Evolutionary conservation across 2,888 invertebrate species (phyloP), one percentile per base, ranked within the genome.

Genomic region (Notodonta ziczac): DNA sequence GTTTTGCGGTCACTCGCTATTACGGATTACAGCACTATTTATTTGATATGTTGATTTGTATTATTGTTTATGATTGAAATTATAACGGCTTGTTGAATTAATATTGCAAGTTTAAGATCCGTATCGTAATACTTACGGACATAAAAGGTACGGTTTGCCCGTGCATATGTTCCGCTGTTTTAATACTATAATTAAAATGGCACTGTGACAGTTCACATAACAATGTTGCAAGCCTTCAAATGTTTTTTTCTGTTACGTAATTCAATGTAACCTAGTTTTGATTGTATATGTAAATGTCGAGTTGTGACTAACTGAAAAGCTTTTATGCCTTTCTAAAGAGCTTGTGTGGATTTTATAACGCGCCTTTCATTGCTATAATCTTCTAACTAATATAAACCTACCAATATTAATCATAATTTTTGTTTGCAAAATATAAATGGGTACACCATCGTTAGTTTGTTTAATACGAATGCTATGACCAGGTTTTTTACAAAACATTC

Each of bases 41-140:
- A 71, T 63, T 68, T 70, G 74, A 80, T 76, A 76, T 77, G 79
- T 81, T 79, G 78, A 77, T 82, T 77, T 74, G 69, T 75, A 65
- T 73, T 77, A 80, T 83, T 81, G 83, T 85, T 83, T 84, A 76
- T 73, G 76, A 78, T 83, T 76, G 68, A 73, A 78, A 81, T 81
- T 77, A 76, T 77, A 78, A 73, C 76, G 66, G 69, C 57, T 68
- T 72, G 67, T 70, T 80, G 81, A 81, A 78, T 80, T 78, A 83
- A 79, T 84, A 81, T 73, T 77, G 72, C 77, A 74, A 54, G 73
- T 77, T 77, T 75, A 72, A 77, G 83, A 83, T 84, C 66, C 59
- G 54, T 76, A 84, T 82, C 82, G 69, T 66, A 70, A 73, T 70
- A 67, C 68, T 68, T 66, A 70, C 61, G 70, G 69, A 73, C 74